Evolutionary conservation across 2,797 vertebrate species (phyloP).

Genomic region (Bradypodion ventrale): DNA sequence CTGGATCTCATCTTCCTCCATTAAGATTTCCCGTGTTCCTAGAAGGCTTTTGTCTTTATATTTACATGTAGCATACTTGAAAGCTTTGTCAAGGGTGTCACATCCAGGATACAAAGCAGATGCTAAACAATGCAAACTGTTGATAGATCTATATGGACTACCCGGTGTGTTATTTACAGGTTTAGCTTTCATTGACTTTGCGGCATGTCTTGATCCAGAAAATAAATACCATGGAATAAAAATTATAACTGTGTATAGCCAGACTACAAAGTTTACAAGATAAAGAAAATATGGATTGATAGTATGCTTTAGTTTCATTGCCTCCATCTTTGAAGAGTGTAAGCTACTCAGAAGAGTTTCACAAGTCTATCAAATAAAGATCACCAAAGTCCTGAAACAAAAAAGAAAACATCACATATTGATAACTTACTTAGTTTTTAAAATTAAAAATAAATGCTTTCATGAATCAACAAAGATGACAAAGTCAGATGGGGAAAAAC

Average conservation of each 20-base stretch:
- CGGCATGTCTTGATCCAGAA: conserved; percentile 74
- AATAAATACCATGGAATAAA: conserved; percentile 87
- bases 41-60: conserved; percentile 85
- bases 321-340: conserved; percentile 54
- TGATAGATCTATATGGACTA: conserved; percentile 85
- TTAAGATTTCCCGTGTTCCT: conserved; percentile 90
- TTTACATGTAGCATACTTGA: conserved; percentile 80
- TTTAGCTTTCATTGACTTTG: conserved; percentile 84
- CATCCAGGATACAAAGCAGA: conserved; percentile 83
- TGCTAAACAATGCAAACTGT: conserved; percentile 78
- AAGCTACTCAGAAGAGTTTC: conserved; percentile 52
- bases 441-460: not conserved
- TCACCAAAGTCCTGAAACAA: conserved; percentile 64
- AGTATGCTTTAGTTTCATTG: conserved; percentile 90
- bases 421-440: not conserved
- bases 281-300: conserved; percentile 87
- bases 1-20: conserved; percentile 91
- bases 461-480: not conserved
- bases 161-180: conserved; percentile 78
- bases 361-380: conserved; percentile 51
- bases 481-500: not conserved
- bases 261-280: conserved; percentile 85
- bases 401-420: conserved; percentile 28
- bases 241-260: conserved; percentile 84
- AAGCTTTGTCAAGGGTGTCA: conserved; percentile 90